A percentile compares a stretch with the other conserved stretches of the same genome.
phyloP scores from a whole-genome alignment of 2,888 invertebrate species.

The Apoda limacodes region DNA sequence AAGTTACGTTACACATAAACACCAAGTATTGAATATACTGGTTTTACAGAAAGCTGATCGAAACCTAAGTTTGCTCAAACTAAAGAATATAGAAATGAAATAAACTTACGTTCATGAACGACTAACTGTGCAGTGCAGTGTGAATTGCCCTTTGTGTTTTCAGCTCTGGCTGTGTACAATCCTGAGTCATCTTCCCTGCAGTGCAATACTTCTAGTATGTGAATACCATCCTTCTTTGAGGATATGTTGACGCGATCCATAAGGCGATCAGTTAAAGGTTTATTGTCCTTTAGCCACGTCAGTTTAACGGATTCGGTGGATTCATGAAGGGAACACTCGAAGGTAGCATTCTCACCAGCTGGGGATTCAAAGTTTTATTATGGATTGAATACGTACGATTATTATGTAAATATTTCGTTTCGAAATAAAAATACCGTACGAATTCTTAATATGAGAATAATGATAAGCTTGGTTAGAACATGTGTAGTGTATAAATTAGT shows the following conservation, averaged over 20 bases:
- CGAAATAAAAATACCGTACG: neutral
- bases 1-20: no score
- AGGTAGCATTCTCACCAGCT: constrained; percentile 87
- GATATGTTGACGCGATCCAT: constrained; percentile 79
- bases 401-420: constrained; percentile 1
- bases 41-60: no score
- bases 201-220: constrained; percentile 81
- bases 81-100: constrained; percentile 12
- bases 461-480: constrained; percentile 46
- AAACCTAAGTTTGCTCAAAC: constrained; percentile 19
- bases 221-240: constrained; percentile 66
- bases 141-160: constrained; percentile 82
- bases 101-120: constrained; percentile 84
- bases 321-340: constrained; percentile 79
- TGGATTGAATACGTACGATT: constrained; percentile 40
- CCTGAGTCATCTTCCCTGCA: constrained; percentile 86
- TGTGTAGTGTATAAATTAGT: constrained; percentile 59
- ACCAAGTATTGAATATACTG: no score
- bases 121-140: constrained; percentile 89
- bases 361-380: constrained; percentile 45
- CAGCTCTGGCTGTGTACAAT: constrained; percentile 89
- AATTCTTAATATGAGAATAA: constrained; percentile 7
- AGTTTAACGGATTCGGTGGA: constrained; percentile 73
- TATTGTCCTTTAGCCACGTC: constrained; percentile 91
- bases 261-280: constrained; percentile 78